These are phyloP conservation scores for Panopea generosa DNA, from an alignment of 2,888 invertebrate species.

Conservation along the genomic window DNA sequence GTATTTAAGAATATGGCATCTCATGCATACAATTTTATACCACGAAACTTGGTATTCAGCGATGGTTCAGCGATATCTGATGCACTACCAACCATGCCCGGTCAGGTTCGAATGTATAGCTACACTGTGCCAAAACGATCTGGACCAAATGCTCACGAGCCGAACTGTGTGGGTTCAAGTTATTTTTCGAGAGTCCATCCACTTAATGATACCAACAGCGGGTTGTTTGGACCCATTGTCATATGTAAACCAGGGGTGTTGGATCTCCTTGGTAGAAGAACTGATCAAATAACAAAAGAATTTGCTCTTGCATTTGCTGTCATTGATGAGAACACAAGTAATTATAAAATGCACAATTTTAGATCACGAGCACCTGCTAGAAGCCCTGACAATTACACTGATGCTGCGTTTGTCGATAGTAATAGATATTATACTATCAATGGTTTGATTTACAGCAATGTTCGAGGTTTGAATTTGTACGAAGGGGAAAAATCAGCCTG, in stretches of 20 bases:
- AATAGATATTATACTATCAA: slow-evolving; percentile 58
- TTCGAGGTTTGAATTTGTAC: slow-evolving; percentile 55
- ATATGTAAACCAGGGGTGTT: slow-evolving; percentile 63
- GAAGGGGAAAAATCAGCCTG: slow-evolving; percentile 62
- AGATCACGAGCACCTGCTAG: slow-evolving; percentile 54
- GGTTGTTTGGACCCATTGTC: slow-evolving; percentile 67
- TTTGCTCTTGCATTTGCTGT: slow-evolving; percentile 72
- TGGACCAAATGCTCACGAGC: slow-evolving; percentile 65
- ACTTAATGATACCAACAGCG: slow-evolving; percentile 62
- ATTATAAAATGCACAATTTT: slow-evolving; percentile 73
- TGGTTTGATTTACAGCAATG: slow-evolving; percentile 64
- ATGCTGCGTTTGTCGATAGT: slow-evolving; percentile 33
- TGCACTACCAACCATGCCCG: slow-evolving; percentile 45
- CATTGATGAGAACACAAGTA: slow-evolving; percentile 74
- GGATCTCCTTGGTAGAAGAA: slow-evolving; percentile 27
- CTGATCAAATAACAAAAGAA: slow-evolving; percentile 56
- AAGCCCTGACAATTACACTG: background rate
- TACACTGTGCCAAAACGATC: slow-evolving; percentile 67
- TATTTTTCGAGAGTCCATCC: slow-evolving; percentile 68
- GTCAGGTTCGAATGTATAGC: slow-evolving; percentile 55
- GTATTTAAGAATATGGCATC: slow-evolving; percentile 69
- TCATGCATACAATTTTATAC: slow-evolving; percentile 64
- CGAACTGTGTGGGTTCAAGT: slow-evolving; percentile 65
- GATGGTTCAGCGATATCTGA: slow-evolving; percentile 42
- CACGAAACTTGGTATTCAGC: slow-evolving; percentile 63